A percentile compares a stretch with the other conserved stretches of the same genome.
These are phyloP conservation scores for Schmidtea mediterranea DNA, from an alignment of 1,140 invertebrate species.

Conservation along the genomic window DNA sequence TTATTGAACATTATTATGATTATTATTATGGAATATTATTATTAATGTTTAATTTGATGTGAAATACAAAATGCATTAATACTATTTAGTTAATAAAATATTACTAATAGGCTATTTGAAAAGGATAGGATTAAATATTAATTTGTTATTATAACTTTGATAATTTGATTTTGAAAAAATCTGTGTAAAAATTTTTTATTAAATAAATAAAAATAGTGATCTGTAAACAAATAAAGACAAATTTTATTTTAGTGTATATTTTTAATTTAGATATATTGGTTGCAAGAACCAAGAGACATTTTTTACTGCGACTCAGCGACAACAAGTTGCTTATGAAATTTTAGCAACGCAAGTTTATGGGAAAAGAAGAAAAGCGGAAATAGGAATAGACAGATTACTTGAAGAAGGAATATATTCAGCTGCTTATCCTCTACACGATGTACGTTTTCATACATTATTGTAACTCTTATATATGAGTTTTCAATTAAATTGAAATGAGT, in stretches of 20 bases:
- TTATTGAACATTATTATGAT: too few species aligned
- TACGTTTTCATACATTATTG: conserved; percentile 11
- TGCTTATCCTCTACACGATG: conserved; percentile 49
- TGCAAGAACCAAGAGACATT: conserved; percentile 31
- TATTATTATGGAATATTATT: too few species aligned
- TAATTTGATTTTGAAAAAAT: too few species aligned
- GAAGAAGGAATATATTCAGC: conserved; percentile 42
- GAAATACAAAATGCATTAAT: too few species aligned
- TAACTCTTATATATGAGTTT: neutral
- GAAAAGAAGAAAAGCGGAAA: conserved; percentile 34
- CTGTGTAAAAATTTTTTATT: too few species aligned
- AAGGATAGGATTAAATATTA: too few species aligned
- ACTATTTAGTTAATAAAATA: too few species aligned
- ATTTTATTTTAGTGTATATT: too few species aligned
- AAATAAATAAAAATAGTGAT: too few species aligned
- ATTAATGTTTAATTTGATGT: too few species aligned
- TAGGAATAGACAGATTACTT: conserved; percentile 45
- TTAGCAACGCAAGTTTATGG: conserved; percentile 33
- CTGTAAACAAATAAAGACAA: too few species aligned
- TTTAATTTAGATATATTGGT: conserved; percentile 30
- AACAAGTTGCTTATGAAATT: conserved; percentile 33
- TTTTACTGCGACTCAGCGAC: conserved; percentile 32
- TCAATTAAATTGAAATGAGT: neutral
- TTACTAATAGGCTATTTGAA: neutral
- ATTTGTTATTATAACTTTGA: too few species aligned